These are phyloP conservation scores for Lithophane semibrunnea DNA, from an alignment of 2,888 invertebrate species.

Conservation along the genomic window DNA sequence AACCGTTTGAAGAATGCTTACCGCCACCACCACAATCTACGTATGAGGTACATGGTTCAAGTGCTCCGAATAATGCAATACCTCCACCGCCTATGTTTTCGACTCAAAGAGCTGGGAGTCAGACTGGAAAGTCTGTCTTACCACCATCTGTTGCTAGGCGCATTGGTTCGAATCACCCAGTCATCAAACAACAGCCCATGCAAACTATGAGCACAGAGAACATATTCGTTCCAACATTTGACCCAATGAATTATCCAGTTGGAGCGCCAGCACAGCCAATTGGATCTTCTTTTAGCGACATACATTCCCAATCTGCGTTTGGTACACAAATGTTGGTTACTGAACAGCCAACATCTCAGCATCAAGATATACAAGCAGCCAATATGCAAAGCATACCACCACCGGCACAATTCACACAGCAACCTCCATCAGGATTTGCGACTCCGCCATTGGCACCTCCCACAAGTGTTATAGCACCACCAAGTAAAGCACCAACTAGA, in stretches of 20 bases:
- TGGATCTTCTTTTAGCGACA: conserved; percentile 31
- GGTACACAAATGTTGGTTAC: conserved; percentile 29
- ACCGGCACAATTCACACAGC: conserved; percentile 40
- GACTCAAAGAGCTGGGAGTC: conserved; percentile 72
- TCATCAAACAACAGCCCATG: conserved; percentile 75
- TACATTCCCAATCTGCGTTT: conserved; percentile 41
- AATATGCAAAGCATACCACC: conserved; percentile 31
- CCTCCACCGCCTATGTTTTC: conserved; percentile 88
- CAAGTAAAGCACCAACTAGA: conserved; percentile 26
- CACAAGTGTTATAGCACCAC: conserved; percentile 30
- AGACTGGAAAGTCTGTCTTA: conserved; percentile 77
- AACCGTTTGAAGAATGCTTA: conserved; percentile 41
- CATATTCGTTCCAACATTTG: conserved; percentile 79
- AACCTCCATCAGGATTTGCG: conserved; percentile 29
- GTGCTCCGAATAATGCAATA: conserved; percentile 68
- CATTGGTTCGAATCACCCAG: conserved; percentile 80
- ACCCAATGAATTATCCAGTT: conserved; percentile 40
- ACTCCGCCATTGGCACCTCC: conserved; percentile 38
- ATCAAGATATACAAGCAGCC: conserved; percentile 25
- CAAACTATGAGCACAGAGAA: conserved; percentile 71
- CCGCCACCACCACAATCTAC: conserved; percentile 30
- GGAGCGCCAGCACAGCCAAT: conserved; percentile 33
- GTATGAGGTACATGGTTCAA: conserved; percentile 31
- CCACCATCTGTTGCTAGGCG: conserved; percentile 87
- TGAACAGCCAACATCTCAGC: conserved; percentile 22